Percentiles rank a stretch among this genome's conserved stretches.
phyloP scores from a whole-genome alignment of 2,888 invertebrate genomes.

The Cristatella mucedo region DNA sequence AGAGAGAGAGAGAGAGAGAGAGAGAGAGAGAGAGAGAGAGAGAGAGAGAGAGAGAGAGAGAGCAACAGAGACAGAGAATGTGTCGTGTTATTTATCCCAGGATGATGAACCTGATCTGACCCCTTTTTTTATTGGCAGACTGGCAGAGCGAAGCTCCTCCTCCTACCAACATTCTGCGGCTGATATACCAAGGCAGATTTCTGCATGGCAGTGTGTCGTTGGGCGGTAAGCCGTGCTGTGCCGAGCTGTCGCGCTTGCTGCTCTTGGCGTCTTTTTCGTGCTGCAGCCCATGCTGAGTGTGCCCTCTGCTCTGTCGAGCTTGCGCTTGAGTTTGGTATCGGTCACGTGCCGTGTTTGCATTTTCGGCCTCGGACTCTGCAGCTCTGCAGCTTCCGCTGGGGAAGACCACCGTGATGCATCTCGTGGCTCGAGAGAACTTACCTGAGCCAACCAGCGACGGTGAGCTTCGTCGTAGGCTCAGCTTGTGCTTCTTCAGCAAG shows the following conservation, averaged over 20 bases:
- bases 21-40: conserved; percentile 12
- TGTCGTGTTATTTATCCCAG: too few species aligned
- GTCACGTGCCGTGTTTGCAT: conserved; percentile 1
- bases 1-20: conserved; percentile 12
- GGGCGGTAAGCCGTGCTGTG: conserved; percentile 43
- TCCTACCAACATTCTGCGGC: conserved; percentile 73
- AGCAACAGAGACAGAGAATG: too few species aligned
- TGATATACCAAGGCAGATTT: conserved; percentile 99
- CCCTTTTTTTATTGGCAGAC: conserved; percentile 49
- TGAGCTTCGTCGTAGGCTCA: conserved; percentile 16
- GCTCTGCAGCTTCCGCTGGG: conserved; percentile 90
- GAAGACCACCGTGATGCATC: conserved; percentile 98
- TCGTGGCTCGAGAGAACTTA: conserved; percentile 94
- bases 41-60: conserved; percentile 11
- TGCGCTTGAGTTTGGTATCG: background rate
- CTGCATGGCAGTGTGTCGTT: conserved; percentile 97
- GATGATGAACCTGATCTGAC: too few species aligned
- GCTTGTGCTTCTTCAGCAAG: too few species aligned
- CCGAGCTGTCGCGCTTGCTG: background rate
- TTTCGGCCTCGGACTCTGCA: too few species aligned
- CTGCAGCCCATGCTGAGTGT: background rate
- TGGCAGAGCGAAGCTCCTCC: conserved; percentile 65
- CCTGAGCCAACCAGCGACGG: conserved; percentile 74
- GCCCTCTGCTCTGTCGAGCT: background rate
- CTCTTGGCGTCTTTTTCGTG: background rate